Base-by-base conservation (phyloP, 2,888 invertebrate species). In the Oscheius sp. region DNA sequence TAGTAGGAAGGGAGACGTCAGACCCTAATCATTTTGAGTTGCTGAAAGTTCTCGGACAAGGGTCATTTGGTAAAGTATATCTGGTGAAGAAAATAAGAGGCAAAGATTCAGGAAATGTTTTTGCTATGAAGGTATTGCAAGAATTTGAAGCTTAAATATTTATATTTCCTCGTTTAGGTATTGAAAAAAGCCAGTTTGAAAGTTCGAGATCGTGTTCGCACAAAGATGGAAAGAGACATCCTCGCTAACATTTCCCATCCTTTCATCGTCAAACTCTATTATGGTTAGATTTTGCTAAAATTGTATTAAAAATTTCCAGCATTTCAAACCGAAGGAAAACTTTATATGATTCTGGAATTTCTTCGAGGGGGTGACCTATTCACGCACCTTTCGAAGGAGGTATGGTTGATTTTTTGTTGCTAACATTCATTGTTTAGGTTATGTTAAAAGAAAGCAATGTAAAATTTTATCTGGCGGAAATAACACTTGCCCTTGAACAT, bases 401-500 rank as follows among this genome's bases (percentile, higher is more conserved):
- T 74, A 20, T 20, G 45, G 38, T 30, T 20, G 14, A 8, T 36
- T 22, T n/a, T 44, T 41, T 2, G 2, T 49, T 59, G 5, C 41
- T n/a, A 38, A 24, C 2, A 12, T n/a, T n/a, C n/a, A n/a, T n/a
- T 41, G n/a, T 89, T 63, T 87, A 94, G 94, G 93, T 96, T 45
- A 98, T 98, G 97, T 99, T 99, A 87, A 98, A 98, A 14, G 98
- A 98, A 88, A 97, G 98, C 87, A 98, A 99, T 89, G 98, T 98
- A 0, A 98, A 97, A 89, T 98, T 98, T 89, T 98, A 98, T 88
- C 89, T 98, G 87, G 97, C 98, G 0, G 98, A 98, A 88, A 89
- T 99, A 87, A 96, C 96, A 12, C 90, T 98, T 86, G 97, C 98
- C 9, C 89, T 98, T 85, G 93, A 96, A 88, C 98, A 99, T 89